Evolutionary conservation across 2,113 vertebrate genomes (phyloP), one percentile per base, ranked within the genome.

Genomic region (Cottus gobio): DNA sequence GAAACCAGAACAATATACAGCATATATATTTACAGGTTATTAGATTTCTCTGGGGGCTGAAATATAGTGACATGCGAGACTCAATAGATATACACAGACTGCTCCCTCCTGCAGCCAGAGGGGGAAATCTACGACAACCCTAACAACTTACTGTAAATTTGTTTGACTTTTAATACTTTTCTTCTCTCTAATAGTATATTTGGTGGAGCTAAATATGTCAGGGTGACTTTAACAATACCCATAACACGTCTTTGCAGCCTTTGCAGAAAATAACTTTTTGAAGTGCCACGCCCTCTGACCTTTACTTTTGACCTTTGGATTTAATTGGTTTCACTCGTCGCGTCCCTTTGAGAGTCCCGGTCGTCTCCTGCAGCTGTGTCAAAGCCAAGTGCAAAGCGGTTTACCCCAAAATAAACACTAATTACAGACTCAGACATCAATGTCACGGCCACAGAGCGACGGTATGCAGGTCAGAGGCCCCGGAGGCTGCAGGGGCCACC

Each of bases 1-100:
- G 82, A 84, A 86, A 82, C 63, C 81, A 57, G 37, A 75, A 87
- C 90, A 89, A 91, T 87, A 87, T 84, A 88, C 77, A 79, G 75
- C 85, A 50, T 22, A 88, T 63, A 79, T 86, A 85, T 86, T 83
- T 78, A 85, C 67, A 77, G 80, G 77, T 80, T 90, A 89, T 87
- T 92, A 85, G 81, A 89, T 91, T 91, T 79, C 83, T 84, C 72
- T 71, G 4, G 34, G 71, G 39, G 61, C 31, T 87, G 80, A 88
- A 87, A 91, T 88, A 90, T 57, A 77, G 67, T 52, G 77, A 85
- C 79, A 85, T 75, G 50, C 50, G 2, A 13, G 31, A 61, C 75
- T 75, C 31, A 42, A 56, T 88, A 82, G 66, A 69, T 81, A 85
- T 77, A 80, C 48, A 30, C 54, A 30, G 57, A 79, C 80, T 70